A percentile compares a stretch with the other conserved stretches of the same genome.
Evolutionary conservation across 2,888 invertebrate genomes (phyloP).

Genomic region (Leucophora obtusa): DNA sequence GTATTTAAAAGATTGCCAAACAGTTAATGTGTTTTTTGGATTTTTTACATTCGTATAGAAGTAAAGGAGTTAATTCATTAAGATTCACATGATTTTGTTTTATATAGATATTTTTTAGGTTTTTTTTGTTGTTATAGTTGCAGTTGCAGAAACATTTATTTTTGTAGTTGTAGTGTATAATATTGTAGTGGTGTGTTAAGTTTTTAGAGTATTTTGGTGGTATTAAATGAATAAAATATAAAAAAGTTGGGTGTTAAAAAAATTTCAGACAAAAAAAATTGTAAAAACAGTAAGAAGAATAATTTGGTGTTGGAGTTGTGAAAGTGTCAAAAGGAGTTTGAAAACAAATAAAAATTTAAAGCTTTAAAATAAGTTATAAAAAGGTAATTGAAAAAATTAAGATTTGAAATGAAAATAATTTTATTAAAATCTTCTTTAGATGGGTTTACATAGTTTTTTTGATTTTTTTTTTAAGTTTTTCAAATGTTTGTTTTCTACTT

Average conservation of each 20-base stretch:
- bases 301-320: not conserved
- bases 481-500: slow-evolving; percentile 49
- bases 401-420: slow-evolving; percentile 12
- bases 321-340: not conserved
- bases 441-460: slow-evolving; percentile 66
- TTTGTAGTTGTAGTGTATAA: slow-evolving; percentile 42
- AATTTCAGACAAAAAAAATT: not conserved
- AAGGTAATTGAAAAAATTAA: not conserved
- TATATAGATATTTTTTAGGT: slow-evolving; percentile 6
- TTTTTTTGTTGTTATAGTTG: slow-evolving; percentile 57
- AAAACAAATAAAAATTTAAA: slow-evolving; percentile 2
- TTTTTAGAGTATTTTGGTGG: slow-evolving; percentile 7
- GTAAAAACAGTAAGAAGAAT: not conserved
- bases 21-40: slow-evolving; percentile 17
- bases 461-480: slow-evolving; percentile 33
- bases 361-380: not conserved
- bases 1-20: slow-evolving; percentile 15
- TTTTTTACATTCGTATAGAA: slow-evolving; percentile 11
- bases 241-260: slow-evolving; percentile 29
- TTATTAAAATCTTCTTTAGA: slow-evolving; percentile 53
- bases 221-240: slow-evolving; percentile 20
- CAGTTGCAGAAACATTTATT: slow-evolving; percentile 60
- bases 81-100: slow-evolving; percentile 31
- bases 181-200: slow-evolving; percentile 24
- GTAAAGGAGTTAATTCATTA: slow-evolving; percentile 27